Percentiles rank a stretch among this genome's conserved stretches.
Evolutionary conservation across 2,113 vertebrate species (phyloP).

Genomic region (Tetraodon nigroviridis): DNA sequence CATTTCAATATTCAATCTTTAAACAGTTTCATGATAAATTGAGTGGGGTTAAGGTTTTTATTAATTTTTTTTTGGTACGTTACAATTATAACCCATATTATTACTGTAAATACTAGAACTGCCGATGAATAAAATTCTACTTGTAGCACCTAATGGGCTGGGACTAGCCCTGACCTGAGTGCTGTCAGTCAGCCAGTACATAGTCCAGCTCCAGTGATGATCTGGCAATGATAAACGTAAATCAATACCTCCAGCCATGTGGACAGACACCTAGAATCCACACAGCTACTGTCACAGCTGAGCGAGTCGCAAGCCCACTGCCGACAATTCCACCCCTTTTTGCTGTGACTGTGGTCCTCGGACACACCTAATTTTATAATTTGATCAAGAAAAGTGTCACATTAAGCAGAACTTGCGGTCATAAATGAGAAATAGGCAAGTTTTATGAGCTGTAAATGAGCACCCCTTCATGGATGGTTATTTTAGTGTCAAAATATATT

Average conservation of each 20-base stretch:
- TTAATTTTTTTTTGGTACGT: too few species aligned
- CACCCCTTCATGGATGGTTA: slow-evolving; percentile 72
- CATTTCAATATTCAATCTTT: not conserved
- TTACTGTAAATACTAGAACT: not conserved
- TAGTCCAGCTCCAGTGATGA: slow-evolving; percentile 54
- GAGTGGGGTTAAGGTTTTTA: too few species aligned
- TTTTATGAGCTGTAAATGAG: slow-evolving; percentile 73
- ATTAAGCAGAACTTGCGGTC: slow-evolving; percentile 62
- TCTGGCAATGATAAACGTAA: slow-evolving; percentile 67
- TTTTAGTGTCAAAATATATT: slow-evolving; percentile 75
- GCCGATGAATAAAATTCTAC: not conserved
- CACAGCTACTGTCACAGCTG: slow-evolving; percentile 57
- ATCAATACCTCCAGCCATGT: slow-evolving; percentile 71
- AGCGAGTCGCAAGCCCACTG: slow-evolving; percentile 43
- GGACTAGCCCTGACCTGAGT: not conserved
- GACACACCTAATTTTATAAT: slow-evolving; percentile 63
- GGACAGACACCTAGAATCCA: slow-evolving; percentile 61
- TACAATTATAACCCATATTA: not conserved
- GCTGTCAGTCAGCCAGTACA: slow-evolving; percentile 17
- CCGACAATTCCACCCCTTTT: not conserved
- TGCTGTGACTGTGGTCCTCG: slow-evolving; percentile 23
- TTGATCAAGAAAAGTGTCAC: slow-evolving; percentile 71
- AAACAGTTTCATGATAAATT: not conserved
- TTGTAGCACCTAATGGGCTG: slow-evolving; percentile 15
- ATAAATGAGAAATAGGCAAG: slow-evolving; percentile 72